Base-by-base conservation (phyloP, 2,797 vertebrate genomes). In the Steatocranus sp. region DNA sequence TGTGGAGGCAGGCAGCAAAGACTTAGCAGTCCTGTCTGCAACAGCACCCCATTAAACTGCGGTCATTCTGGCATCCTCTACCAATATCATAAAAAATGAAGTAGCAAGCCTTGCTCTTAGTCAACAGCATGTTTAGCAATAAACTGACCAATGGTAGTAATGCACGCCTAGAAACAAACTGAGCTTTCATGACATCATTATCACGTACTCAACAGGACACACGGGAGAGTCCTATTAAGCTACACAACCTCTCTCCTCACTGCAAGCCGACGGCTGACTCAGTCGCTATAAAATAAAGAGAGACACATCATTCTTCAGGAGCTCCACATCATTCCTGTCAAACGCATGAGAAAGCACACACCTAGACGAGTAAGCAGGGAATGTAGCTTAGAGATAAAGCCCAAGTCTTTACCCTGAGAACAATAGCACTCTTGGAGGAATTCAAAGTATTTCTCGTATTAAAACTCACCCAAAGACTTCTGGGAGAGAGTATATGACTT, bases 401-500 rank as follows among this genome's bases (percentile, higher is more conserved):
- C 80, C 89, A 92, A 92, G 82, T 78, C 84, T 91, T 90, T 91
- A 89, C 91, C 91, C 83, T 75, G 66, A 87, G 88, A 93, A 92
- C 87, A 91, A 90, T 89, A 93, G 93, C 88, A 91, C 63, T 85
- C 73, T 61, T 20, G 20, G 51, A 88, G 81, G 90, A 94, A 94
- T 94, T 91, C 83, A 73, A 93, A 92, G 89, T 87, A 91, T 92
- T 92, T 92, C 79, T 92, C 79, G 73, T 88, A 89, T 92, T 91
- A 90, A 92, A 91, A 80, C 80, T 91, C 78, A 75, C 48, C 89
- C 82, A 27, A 83, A 88, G 82, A 84, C 90, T 82, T 86, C 79
- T 88, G 82, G 86, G 90, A 89, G 83, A 66, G 34, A 81, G 74
- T 84, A 82, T 53, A 85, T 91, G 86, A 89, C 88, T 92, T 93